Percentiles rank a stretch among this genome's conserved stretches.
phyloP scores from a whole-genome alignment of 1,140 invertebrate genomes.

The Atta texana region DNA sequence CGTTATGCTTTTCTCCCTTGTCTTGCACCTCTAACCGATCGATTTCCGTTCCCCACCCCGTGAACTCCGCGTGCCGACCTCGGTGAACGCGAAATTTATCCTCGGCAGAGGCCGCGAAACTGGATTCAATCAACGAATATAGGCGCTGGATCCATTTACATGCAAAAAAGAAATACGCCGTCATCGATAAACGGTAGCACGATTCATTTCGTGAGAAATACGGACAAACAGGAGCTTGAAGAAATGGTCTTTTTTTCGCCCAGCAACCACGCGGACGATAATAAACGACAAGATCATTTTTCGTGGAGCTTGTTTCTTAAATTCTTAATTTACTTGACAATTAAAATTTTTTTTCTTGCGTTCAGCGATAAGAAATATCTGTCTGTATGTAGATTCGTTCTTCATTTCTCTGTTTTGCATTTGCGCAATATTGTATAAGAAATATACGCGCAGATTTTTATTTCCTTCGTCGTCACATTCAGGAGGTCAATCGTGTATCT shows the following conservation, averaged over 20 bases:
- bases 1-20: slow-evolving; percentile 58
- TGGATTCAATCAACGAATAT: slow-evolving; percentile 57
- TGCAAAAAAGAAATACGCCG: slow-evolving; percentile 33
- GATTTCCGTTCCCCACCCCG: slow-evolving; percentile 38
- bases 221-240: neutral
- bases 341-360: neutral
- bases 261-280: neutral
- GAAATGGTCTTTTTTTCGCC: neutral
- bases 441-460: neutral
- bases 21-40: slow-evolving; percentile 51
- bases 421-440: neutral
- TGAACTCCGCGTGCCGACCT: slow-evolving; percentile 13
- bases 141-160: slow-evolving; percentile 25
- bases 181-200: slow-evolving; percentile 42
- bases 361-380: neutral
- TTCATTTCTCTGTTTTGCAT: neutral
- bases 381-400: neutral
- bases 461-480: neutral
- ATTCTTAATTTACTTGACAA: neutral
- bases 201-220: slow-evolving; percentile 19
- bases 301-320: neutral
- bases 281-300: neutral
- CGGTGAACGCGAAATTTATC: slow-evolving; percentile 59
- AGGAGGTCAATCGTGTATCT: no score
- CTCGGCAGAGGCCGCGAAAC: slow-evolving; percentile 26